Base-by-base conservation (phyloP, 2,888 invertebrate species). In the Iphiclides podalirius region DNA sequence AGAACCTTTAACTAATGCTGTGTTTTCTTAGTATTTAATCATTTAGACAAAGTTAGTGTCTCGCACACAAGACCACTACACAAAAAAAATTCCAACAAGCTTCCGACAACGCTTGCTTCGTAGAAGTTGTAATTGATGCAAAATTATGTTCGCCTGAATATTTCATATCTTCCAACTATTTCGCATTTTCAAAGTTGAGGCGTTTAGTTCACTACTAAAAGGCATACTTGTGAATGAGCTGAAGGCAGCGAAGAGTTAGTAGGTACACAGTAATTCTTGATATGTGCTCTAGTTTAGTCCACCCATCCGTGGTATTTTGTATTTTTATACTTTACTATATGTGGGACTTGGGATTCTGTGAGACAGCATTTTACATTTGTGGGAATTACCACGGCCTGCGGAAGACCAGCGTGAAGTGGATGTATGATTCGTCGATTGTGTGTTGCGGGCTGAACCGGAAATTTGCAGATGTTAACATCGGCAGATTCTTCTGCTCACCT, bases 111-210 rank as follows among this genome's bases (percentile, higher is more conserved):
- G 20, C 33, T 41, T 17, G 17, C 11, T 17, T 8, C 12, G 17
- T 2, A 17, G 4, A 33, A 42, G 33, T 42, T 33, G 33, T 20
- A 40, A 40, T 16, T 31, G 1, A 31, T 33, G 33, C 42, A 17
- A 33, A 33, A 33, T 17, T 42, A 15, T 31, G 31, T 31, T 31
- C 31, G 41, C 33, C 33, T 42, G 16, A 28, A 41, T 41, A 9
- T 42, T 42, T 33, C 17, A 13, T 33, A 33, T 16, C 31, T 2
- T 31, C 31, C 11, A 31, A 31, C 4, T n/a, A 4, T n/a, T 31
- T 31, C n/a, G 31, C 31, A 31, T 31, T 31, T 28, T 31, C n/a
- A 31, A 31, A 31, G 11, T 31, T 31, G 12, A 11, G n/a, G 2
- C 12, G 11, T 2, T 31, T n/a, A 31, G 26, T 26, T 26, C 1